Evolutionary conservation across 1,140 invertebrate species (phyloP).

Genomic region (Andrena cerasifolii): DNA sequence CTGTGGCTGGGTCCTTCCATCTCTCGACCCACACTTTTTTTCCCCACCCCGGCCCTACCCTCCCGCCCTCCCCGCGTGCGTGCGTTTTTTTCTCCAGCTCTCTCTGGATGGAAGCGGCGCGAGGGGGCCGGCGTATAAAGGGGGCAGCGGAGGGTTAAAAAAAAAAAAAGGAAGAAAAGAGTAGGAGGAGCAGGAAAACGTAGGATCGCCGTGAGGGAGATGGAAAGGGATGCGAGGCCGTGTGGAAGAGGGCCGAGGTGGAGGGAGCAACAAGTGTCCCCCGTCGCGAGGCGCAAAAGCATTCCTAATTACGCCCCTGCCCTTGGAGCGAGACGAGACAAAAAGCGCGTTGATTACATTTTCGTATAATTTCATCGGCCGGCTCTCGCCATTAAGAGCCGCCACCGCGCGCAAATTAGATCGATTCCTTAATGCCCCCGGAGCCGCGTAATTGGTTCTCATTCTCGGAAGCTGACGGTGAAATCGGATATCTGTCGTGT

Average conservation of each 20-base stretch:
- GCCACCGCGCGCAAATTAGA: slow-evolving; percentile 72
- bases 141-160: not conserved
- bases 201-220: slow-evolving; percentile 57
- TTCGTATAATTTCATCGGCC: slow-evolving; percentile 79
- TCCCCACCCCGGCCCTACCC: not conserved
- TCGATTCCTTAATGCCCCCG: slow-evolving; percentile 75
- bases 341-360: slow-evolving; percentile 81
- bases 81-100: slow-evolving; percentile 50
- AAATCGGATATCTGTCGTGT: slow-evolving; percentile 71
- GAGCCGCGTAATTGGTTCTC: slow-evolving; percentile 73
- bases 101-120: slow-evolving; percentile 18
- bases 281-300: slow-evolving; percentile 80
- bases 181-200: not conserved
- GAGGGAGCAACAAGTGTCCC: slow-evolving; percentile 79
- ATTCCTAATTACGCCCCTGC: slow-evolving; percentile 80
- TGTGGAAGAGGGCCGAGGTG: slow-evolving; percentile 56
- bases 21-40: slow-evolving; percentile 42
- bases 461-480: slow-evolving; percentile 71
- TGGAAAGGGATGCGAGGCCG: slow-evolving; percentile 43
- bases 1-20: slow-evolving; percentile 63
- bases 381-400: slow-evolving; percentile 72
- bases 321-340: slow-evolving; percentile 79
- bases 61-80: not conserved
- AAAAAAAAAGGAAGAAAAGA: slow-evolving; percentile 10
- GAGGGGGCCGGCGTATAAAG: slow-evolving; percentile 13